phyloP scores from a whole-genome alignment of 2,888 invertebrate genomes.

The Aquatica leii region DNA sequence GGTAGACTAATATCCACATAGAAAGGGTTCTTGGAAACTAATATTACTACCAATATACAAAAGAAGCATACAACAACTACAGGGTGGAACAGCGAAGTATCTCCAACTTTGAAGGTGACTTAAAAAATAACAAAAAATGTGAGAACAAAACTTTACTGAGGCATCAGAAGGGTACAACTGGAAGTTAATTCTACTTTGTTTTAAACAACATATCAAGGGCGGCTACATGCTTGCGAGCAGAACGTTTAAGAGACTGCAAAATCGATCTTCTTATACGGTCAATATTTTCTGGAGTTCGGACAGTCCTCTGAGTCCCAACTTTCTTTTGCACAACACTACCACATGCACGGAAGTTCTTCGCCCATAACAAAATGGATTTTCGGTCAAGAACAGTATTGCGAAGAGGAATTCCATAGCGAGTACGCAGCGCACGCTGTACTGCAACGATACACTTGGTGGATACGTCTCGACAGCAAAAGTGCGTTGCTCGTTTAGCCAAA shows the following conservation, averaged over 20 bases:
- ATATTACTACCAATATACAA: no score
- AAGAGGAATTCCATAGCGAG: slow-evolving; percentile 26
- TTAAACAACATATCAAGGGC: slow-evolving; percentile 42
- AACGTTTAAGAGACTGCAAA: slow-evolving; percentile 38
- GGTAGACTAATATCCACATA: no score
- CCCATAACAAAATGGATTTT: neutral
- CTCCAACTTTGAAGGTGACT: no score
- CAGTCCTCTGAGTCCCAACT: slow-evolving; percentile 17
- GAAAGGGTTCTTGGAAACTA: no score
- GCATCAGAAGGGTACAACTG: no score
- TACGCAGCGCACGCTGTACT: slow-evolving; percentile 35
- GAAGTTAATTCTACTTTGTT: no score
- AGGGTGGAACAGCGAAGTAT: no score
- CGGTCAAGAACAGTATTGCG: slow-evolving; percentile 30
- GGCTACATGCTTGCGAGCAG: slow-evolving; percentile 44
- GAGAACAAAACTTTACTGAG: no score
- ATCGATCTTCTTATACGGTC: slow-evolving; percentile 37
- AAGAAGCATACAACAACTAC: no score
- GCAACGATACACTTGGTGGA: slow-evolving; percentile 13
- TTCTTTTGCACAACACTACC: slow-evolving; percentile 28
- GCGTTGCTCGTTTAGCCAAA: slow-evolving; percentile 20
- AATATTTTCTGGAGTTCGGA: slow-evolving; percentile 41
- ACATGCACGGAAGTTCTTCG: slow-evolving; percentile 3
- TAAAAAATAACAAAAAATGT: no score
- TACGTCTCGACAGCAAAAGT: slow-evolving; percentile 24